phyloP scores from a whole-genome alignment of 2,888 invertebrate genomes.

The Drosophila paramelanica region DNA sequence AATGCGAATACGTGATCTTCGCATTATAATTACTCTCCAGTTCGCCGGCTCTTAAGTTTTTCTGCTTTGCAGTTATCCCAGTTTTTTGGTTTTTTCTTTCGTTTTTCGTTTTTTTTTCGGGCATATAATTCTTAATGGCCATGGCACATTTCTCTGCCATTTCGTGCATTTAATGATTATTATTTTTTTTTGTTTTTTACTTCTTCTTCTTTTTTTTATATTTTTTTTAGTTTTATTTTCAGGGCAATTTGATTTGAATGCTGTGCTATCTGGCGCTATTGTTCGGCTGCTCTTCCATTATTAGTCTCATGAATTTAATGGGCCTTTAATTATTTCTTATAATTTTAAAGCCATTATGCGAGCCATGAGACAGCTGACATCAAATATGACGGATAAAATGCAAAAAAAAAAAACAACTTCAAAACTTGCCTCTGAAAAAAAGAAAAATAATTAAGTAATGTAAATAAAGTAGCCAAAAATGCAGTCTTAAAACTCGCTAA shows the following conservation, averaged over 20 bases:
- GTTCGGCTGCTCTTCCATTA: constrained; percentile 27
- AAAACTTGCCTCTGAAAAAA: constrained; percentile 10
- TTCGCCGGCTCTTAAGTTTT: constrained; percentile 17
- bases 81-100: constrained; percentile 1
- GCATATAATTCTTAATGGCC: constrained; percentile 74
- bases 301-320: constrained; percentile 66
- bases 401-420: constrained; percentile 2
- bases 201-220: constrained; percentile 19
- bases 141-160: constrained; percentile 79
- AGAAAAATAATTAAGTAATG: too few species aligned
- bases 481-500: too few species aligned
- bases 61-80: constrained; percentile 1
- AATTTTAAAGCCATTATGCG: constrained; percentile 51
- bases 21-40: constrained; percentile 73
- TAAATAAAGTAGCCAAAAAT: too few species aligned
- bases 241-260: constrained; percentile 76
- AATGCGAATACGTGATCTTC: constrained; percentile 78
- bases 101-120: constrained; percentile 26
- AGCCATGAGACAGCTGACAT: constrained; percentile 56
- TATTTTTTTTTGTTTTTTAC: constrained; percentile 45
- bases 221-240: constrained; percentile 56
- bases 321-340: constrained; percentile 70
- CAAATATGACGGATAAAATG: constrained; percentile 16
- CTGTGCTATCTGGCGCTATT: constrained; percentile 45
- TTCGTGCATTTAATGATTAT: constrained; percentile 78